Base-by-base conservation (phyloP, 1,140 invertebrate species). In the Archivesica marissinica region DNA sequence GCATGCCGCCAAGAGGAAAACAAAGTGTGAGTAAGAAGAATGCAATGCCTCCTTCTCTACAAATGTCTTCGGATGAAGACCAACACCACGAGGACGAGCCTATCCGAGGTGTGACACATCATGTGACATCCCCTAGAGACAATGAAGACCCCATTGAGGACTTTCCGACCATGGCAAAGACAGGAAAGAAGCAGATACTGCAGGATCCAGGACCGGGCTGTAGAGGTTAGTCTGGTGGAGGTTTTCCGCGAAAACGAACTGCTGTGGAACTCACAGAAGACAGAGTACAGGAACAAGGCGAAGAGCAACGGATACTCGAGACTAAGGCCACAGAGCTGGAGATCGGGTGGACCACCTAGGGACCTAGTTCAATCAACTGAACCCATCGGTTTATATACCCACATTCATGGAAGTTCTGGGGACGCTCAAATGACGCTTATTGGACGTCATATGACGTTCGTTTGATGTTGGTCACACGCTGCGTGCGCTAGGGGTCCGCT, bases 171-270 rank as follows among this genome's bases (percentile, higher is more conserved):
- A 79, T 79, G 47, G 61, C 56, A 66, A 79, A 79, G 77, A 79
- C 56, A 64, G 77, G 77, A 59, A 79, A 79, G 77, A 79, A 79
- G 77, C 77, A 79, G 77, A 79, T 56, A 79, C 47, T 79, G 77
- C 77, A 79, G 61, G 77, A 79, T 79, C 77, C 59, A 44, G 59
- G 77, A 79, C 77, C 77, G 77, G 77, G 77, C 61, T 35, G 77
- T 79, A 39, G 61, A 79, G 59, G 77, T 66, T 79, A 79, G 77
- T 74, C 70, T 74, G 39, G 70, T 74, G 39, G 70, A 74, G 70
- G 47, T 74, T 74, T 74, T 74, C 41, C 70, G 70, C 70, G 70
- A 74, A 74, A 74, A 52, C 70, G 70, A 74, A 74, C 70, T 74
- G 68, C 68, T 72, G 41, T 72, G 35, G 68, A 72, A 72, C 68